These are phyloP conservation scores for Bolborhynchus lineola DNA, from an alignment of 2,113 vertebrate genomes.

Conservation along the genomic window DNA sequence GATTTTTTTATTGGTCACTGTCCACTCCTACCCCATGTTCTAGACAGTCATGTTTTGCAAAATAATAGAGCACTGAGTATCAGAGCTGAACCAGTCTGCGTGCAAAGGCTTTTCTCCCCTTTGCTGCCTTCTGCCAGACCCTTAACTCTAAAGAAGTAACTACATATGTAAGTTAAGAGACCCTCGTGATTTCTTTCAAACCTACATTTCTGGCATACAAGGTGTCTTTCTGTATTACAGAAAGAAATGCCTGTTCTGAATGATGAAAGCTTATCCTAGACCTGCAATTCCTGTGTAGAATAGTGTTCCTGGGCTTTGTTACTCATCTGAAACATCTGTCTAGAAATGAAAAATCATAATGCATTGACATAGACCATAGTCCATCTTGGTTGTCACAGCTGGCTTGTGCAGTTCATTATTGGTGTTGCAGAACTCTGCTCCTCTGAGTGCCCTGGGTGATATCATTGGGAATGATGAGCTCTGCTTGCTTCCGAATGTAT, in stretches of 20 bases:
- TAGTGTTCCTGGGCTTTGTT: not conserved
- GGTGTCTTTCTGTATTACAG: not conserved
- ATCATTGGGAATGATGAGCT: accelerated
- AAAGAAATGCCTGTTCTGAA: not conserved
- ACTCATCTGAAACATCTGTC: not conserved
- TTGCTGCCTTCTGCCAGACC: not conserved
- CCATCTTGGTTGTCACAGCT: not conserved
- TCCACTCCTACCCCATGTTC: accelerated
- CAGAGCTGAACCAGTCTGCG: accelerated
- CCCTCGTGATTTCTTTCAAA: not conserved
- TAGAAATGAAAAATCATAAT: not conserved
- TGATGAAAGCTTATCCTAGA: not conserved
- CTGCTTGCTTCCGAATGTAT: not conserved
- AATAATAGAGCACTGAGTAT: not conserved
- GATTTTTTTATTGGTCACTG: not conserved
- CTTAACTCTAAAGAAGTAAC: not conserved
- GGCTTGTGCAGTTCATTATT: not conserved
- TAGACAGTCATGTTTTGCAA: not conserved
- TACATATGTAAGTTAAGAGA: not conserved
- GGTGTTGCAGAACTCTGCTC: not conserved
- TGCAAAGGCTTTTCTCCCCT: not conserved
- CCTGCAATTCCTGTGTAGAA: not conserved
- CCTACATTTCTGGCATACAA: not conserved
- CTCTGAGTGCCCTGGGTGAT: not conserved
- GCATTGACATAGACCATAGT: not conserved